Percentiles rank a stretch among this genome's conserved stretches.
Evolutionary conservation across 1,140 invertebrate species (phyloP).

Genomic region (Drosophila gunungcola): DNA sequence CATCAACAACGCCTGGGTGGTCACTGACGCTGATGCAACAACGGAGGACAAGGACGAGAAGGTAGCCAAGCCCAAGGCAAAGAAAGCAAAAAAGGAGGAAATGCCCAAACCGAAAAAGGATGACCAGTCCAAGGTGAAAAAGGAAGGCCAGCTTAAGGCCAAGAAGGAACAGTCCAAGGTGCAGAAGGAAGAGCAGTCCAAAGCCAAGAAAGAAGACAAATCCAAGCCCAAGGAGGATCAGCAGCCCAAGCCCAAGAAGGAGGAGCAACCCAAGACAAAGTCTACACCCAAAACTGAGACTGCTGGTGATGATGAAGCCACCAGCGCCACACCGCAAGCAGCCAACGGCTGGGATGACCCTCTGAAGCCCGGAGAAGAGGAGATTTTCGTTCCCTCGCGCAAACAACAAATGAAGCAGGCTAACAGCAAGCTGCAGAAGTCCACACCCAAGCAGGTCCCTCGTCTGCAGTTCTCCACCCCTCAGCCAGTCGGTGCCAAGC

Average conservation of each 20-base stretch:
- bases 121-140: slow-evolving; percentile 13
- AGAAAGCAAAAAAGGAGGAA: slow-evolving; percentile 7
- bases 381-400: slow-evolving; percentile 84
- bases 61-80: slow-evolving; percentile 23
- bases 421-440: slow-evolving; percentile 53
- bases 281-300: not conserved
- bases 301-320: not conserved
- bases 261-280: slow-evolving; percentile 2
- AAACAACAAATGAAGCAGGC: slow-evolving; percentile 75
- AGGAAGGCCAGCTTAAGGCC: slow-evolving; percentile 18
- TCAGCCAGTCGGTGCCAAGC: slow-evolving; percentile 51
- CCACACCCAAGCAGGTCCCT: slow-evolving; percentile 28
- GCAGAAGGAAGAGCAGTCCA: slow-evolving; percentile 14
- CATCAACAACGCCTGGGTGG: slow-evolving; percentile 63
- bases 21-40: slow-evolving; percentile 28
- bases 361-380: slow-evolving; percentile 81
- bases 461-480: slow-evolving; percentile 29
- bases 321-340: slow-evolving; percentile 3
- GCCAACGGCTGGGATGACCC: slow-evolving; percentile 78
- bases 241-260: slow-evolving; percentile 4
- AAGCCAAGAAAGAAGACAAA: slow-evolving; percentile 34
- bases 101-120: slow-evolving; percentile 7
- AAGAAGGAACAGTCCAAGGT: slow-evolving; percentile 16
- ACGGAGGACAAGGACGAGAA: slow-evolving; percentile 2
- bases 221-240: slow-evolving; percentile 20